Evolutionary conservation across 30 jellyfish, hydroid and myxozoan genomes (phyloP).

Genomic region (Turritopsis dohrnii): DNA sequence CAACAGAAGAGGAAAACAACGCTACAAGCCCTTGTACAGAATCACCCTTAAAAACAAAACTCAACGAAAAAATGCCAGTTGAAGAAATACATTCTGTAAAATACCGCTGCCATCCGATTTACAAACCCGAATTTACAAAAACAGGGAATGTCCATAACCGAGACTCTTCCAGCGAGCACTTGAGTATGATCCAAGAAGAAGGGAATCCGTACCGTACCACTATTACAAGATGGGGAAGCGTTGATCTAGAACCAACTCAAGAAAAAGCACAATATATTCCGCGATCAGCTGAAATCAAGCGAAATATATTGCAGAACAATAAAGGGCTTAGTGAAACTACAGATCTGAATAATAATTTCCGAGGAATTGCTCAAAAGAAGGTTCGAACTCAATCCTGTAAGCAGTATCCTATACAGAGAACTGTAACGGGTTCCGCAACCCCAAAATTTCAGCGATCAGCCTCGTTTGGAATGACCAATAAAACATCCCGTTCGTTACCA

Average conservation of each 20-base stretch:
- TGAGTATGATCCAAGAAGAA: background rate
- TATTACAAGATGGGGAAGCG: slow-evolving; percentile 5
- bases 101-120: slow-evolving; percentile 19
- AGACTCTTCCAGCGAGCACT: slow-evolving; percentile 2
- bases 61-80: background rate
- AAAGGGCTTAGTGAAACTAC: background rate
- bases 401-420: slow-evolving; percentile 18
- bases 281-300: slow-evolving; percentile 19
- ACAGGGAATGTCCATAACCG: background rate
- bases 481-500: slow-evolving; percentile 12
- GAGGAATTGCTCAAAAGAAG: background rate
- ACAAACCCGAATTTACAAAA: slow-evolving; percentile 9
- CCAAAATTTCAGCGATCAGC: slow-evolving; percentile 24
- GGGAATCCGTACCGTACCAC: background rate
- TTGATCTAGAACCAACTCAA: slow-evolving; percentile 9
- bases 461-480: background rate
- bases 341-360: background rate
- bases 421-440: slow-evolving; percentile 1
- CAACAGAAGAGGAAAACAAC: slow-evolving; percentile 23
- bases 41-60: slow-evolving; percentile 15
- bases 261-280: slow-evolving; percentile 3
- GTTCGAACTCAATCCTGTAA: slow-evolving; percentile 8
- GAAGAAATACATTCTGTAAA: slow-evolving; percentile 1
- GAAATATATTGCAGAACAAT: background rate
- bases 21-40: slow-evolving; percentile 12